phyloP scores from a whole-genome alignment of 2,888 invertebrate species.

The Cyrtodaria siliqua region DNA sequence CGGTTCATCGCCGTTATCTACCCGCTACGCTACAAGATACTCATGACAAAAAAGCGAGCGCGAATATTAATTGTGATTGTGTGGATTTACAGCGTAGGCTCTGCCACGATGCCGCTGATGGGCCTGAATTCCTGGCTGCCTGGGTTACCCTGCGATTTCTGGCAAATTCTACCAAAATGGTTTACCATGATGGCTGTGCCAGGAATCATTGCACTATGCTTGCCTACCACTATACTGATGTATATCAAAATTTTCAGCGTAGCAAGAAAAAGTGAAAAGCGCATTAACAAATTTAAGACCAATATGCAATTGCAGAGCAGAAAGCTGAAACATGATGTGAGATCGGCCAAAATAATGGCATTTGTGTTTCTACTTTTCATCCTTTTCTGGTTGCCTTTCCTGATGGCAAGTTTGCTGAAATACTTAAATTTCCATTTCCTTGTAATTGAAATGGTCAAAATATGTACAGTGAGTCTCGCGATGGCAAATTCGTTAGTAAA shows the following conservation, averaged over 20 bases:
- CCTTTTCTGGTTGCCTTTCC: conserved; percentile 70
- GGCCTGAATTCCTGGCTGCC: conserved; percentile 47
- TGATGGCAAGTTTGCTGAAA: conserved; percentile 59
- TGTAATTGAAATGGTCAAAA: conserved; percentile 59
- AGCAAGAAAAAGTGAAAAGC: conserved; percentile 37
- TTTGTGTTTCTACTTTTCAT: conserved; percentile 64
- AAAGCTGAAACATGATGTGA: conserved; percentile 36
- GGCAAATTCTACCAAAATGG: conserved; percentile 50
- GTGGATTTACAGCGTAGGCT: conserved; percentile 58
- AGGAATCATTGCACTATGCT: conserved; percentile 36
- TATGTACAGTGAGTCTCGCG: conserved; percentile 48
- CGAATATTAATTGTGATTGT: conserved; percentile 38
- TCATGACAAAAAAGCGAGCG: conserved; percentile 50
- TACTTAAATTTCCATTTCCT: conserved; percentile 30
- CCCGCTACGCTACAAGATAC: conserved; percentile 53
- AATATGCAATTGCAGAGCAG: not conserved
- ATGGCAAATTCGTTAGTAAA: conserved; percentile 44
- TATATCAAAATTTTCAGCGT: conserved; percentile 56
- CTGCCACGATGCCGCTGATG: conserved; percentile 53
- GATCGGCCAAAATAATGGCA: conserved; percentile 55
- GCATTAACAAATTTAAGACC: conserved; percentile 26
- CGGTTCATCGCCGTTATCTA: conserved; percentile 65
- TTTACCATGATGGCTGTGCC: conserved; percentile 60
- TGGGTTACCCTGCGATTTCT: conserved; percentile 58
- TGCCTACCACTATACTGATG: conserved; percentile 29